A percentile compares a stretch with the other conserved stretches of the same genome.
Conservation (phyloP, 2,797 vertebrate species). For the Mionectes olivaceus region DNA sequence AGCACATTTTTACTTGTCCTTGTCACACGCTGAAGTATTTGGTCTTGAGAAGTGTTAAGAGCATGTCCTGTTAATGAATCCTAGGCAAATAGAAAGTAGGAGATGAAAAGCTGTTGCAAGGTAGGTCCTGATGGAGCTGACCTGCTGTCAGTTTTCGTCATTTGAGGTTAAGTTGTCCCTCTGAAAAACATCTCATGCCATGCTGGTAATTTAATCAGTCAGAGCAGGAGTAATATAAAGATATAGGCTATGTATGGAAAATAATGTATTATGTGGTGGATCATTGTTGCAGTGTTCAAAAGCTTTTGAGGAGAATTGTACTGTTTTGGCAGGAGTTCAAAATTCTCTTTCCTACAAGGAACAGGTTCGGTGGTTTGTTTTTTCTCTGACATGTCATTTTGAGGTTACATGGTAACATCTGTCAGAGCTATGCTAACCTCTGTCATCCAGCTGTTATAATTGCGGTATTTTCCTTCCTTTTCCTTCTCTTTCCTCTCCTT, state of each 20-base stretch:
- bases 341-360: constrained; percentile 45
- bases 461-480: constrained; percentile 63
- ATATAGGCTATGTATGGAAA: constrained; percentile 17
- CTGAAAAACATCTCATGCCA: not conserved
- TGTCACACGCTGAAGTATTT: not conserved
- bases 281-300: constrained; percentile 22
- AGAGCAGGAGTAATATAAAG: not conserved
- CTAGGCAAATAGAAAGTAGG: not conserved
- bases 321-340: constrained; percentile 55
- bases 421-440: constrained; percentile 69
- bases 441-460: constrained; percentile 69
- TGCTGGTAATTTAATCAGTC: constrained; percentile 39
- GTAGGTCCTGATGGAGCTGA: not conserved
- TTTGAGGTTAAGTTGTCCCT: not conserved
- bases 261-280: constrained; percentile 19
- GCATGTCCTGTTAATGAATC: not conserved
- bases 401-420: constrained; percentile 69
- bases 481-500: constrained; percentile 55
- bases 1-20: not conserved
- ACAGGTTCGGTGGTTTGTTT: constrained; percentile 29
- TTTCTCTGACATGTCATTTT: constrained; percentile 47
- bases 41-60: not conserved
- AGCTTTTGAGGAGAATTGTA: constrained; percentile 46
- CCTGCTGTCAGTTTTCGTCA: not conserved
- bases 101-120: not conserved